Evolutionary conservation across 2,797 vertebrate species (phyloP).

Genomic region (Loris lydekkerianus): DNA sequence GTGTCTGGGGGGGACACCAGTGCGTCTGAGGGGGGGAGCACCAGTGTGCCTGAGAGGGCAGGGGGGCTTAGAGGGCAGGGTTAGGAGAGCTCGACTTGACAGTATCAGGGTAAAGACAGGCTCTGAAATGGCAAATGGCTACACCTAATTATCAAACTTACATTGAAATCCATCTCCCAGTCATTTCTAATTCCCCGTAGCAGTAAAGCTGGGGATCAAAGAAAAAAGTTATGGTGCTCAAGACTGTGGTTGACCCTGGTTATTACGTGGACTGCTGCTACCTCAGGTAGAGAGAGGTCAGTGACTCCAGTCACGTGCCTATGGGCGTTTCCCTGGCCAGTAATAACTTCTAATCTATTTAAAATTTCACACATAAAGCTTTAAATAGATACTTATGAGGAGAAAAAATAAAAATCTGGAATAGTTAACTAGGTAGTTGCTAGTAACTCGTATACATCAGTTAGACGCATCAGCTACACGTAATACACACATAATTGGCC

Average conservation of each 20-base stretch:
- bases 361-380: neutral
- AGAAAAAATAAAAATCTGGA: neutral
- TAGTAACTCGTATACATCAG: neutral
- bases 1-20: no score
- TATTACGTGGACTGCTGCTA: neutral
- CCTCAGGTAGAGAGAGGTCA: neutral
- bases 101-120: neutral
- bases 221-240: neutral
- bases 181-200: neutral
- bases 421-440: neutral
- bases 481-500: neutral
- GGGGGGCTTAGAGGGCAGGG: no score
- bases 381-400: neutral
- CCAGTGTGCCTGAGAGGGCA: neutral
- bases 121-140: neutral
- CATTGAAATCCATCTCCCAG: neutral
- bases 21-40: no score
- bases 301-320: neutral
- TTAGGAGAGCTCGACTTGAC: neutral
- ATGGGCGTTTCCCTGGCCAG: neutral
- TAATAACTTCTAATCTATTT: neutral
- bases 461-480: neutral
- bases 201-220: neutral
- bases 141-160: neutral
- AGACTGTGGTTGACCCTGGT: neutral